phyloP scores from a whole-genome alignment of 2,797 vertebrate species.

The Halcyon badia region DNA sequence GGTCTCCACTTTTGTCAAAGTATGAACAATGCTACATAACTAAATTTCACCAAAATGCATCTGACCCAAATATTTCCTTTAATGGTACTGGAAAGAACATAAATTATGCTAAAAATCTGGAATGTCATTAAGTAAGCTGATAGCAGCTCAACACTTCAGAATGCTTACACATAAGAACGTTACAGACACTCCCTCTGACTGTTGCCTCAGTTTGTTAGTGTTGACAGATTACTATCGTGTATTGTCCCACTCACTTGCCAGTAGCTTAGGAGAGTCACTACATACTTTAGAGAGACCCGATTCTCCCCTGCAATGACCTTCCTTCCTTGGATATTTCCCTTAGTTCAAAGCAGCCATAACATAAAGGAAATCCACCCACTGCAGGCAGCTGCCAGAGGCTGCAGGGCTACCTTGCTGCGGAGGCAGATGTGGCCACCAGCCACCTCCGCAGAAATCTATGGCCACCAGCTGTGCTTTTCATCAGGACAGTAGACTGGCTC shows the following conservation, averaged over 20 bases:
- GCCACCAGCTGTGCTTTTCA: neutral
- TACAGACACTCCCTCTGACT: neutral
- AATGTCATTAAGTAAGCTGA: neutral
- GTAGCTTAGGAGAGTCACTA: neutral
- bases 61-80: neutral
- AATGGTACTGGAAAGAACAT: neutral
- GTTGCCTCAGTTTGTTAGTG: neutral
- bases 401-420: neutral
- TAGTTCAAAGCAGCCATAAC: neutral
- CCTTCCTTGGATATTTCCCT: neutral
- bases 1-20: neutral
- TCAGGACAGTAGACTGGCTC: neutral
- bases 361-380: neutral
- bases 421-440: neutral
- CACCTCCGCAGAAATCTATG: neutral
- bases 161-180: accelerated
- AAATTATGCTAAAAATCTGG: neutral
- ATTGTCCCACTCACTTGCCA: neutral
- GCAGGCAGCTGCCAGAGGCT: neutral
- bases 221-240: neutral
- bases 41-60: neutral
- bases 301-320: neutral
- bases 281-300: neutral
- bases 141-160: neutral
- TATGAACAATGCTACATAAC: neutral